Evolutionary conservation across 2,113 vertebrate species (phyloP).

Genomic region (Genyomyrus donnyi): DNA sequence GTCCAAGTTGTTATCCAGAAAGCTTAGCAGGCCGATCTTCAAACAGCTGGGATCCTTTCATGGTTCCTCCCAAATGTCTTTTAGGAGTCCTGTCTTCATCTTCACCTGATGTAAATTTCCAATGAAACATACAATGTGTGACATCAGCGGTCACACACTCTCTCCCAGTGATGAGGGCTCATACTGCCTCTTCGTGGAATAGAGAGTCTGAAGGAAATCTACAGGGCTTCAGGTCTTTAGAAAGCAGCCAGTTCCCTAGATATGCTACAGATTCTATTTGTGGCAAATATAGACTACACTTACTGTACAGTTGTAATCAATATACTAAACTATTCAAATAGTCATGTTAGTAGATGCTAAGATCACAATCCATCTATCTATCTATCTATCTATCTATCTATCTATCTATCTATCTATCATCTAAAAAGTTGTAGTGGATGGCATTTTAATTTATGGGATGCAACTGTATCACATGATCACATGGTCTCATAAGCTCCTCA

Average conservation of each 20-base stretch:
- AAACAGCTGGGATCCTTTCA: slow-evolving; percentile 12
- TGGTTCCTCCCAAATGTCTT: not conserved
- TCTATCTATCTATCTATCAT: not conserved
- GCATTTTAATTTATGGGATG: not conserved
- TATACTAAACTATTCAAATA: not conserved
- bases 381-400: not conserved
- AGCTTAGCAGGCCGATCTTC: slow-evolving; percentile 38
- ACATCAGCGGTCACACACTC: not conserved
- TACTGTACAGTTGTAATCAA: not conserved
- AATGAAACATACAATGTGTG: not conserved
- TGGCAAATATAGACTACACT: not conserved
- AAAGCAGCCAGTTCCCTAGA: not conserved
- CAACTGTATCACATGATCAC: not conserved
- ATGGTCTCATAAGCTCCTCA: not conserved
- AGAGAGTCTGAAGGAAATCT: not conserved
- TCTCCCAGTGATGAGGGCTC: not conserved
- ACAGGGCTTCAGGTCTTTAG: not conserved
- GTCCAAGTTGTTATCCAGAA: slow-evolving; percentile 41
- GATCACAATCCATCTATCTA: not conserved
- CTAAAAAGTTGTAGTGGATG: not conserved
- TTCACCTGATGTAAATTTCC: not conserved
- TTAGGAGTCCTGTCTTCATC: not conserved
- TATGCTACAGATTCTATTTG: not conserved
- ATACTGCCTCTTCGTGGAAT: not conserved
- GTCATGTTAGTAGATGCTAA: not conserved